A percentile compares a stretch with the other conserved stretches of the same genome.
These are phyloP conservation scores for Andrena bucephala DNA, from an alignment of 2,888 invertebrate species.

Conservation along the genomic window DNA sequence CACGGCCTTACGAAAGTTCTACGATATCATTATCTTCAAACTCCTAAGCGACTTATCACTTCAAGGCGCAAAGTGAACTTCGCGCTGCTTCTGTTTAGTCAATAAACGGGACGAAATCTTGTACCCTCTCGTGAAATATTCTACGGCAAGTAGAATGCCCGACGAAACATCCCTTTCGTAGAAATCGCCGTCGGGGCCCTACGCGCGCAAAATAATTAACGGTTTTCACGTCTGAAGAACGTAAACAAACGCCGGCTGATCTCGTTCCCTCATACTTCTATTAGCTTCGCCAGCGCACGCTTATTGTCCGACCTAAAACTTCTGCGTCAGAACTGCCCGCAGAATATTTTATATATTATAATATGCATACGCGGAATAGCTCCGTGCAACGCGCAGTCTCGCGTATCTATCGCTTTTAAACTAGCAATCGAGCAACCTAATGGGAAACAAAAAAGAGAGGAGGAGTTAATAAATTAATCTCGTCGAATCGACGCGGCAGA, in stretches of 20 bases:
- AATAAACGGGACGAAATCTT: not conserved
- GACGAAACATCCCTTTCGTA: too few relatives aligned
- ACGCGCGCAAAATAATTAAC: too few relatives aligned
- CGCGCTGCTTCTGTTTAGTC: not conserved
- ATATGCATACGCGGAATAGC: slow-evolving; percentile 1
- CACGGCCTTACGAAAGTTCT: slow-evolving; percentile 27
- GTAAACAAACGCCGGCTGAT: too few relatives aligned
- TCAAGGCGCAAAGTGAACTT: not conserved
- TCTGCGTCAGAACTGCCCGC: not conserved
- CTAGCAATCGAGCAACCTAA: slow-evolving; percentile 21
- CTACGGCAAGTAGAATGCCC: too few relatives aligned
- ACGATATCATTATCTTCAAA: slow-evolving; percentile 37
- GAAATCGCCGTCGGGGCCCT: too few relatives aligned
- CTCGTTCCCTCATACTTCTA: not conserved
- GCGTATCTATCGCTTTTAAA: not conserved
- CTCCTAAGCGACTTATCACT: slow-evolving; percentile 8
- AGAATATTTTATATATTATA: not conserved
- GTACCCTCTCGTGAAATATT: not conserved
- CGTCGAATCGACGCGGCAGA: slow-evolving; percentile 51
- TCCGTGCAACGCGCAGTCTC: not conserved
- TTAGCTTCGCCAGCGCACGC: not conserved
- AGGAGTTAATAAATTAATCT: slow-evolving; percentile 52
- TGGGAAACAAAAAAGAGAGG: slow-evolving; percentile 15
- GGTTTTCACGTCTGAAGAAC: too few relatives aligned
- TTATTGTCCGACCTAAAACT: not conserved